These are phyloP conservation scores for Sciurus carolinensis DNA, from an alignment of 2,797 vertebrate genomes.

Conservation along the genomic window DNA sequence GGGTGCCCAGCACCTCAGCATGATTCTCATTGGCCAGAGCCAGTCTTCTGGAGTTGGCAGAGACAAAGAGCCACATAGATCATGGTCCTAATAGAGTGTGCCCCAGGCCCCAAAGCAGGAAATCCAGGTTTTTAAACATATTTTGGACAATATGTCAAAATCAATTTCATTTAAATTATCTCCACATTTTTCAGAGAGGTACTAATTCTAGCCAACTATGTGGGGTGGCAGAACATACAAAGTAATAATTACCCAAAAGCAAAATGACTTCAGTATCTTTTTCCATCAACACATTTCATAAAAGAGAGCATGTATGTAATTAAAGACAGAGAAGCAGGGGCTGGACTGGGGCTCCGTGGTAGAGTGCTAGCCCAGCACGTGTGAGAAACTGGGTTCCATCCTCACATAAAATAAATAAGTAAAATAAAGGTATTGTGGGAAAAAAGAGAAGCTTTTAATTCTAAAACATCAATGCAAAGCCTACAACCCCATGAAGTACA, in stretches of 20 bases:
- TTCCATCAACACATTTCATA: background rate
- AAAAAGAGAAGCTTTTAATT: background rate
- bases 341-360: too few relatives aligned
- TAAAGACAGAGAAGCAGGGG: background rate
- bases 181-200: background rate
- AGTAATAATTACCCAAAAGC: background rate
- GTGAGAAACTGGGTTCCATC: too few relatives aligned
- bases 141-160: background rate
- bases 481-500: background rate
- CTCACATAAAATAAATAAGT: too few relatives aligned
- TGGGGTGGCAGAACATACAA: background rate
- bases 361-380: too few relatives aligned
- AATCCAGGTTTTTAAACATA: background rate
- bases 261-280: background rate
- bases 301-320: background rate
- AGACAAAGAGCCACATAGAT: background rate
- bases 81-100: background rate
- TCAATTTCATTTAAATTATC: slow-evolving; percentile 18
- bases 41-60: background rate
- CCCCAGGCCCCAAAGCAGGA: background rate
- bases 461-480: background rate
- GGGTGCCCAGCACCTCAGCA: background rate
- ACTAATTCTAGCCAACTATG: background rate
- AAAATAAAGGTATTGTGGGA: too few relatives aligned
- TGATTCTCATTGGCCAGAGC: background rate